Evolutionary conservation across 1,140 invertebrate species (phyloP).

Genomic region (Contarinia nasturtii): DNA sequence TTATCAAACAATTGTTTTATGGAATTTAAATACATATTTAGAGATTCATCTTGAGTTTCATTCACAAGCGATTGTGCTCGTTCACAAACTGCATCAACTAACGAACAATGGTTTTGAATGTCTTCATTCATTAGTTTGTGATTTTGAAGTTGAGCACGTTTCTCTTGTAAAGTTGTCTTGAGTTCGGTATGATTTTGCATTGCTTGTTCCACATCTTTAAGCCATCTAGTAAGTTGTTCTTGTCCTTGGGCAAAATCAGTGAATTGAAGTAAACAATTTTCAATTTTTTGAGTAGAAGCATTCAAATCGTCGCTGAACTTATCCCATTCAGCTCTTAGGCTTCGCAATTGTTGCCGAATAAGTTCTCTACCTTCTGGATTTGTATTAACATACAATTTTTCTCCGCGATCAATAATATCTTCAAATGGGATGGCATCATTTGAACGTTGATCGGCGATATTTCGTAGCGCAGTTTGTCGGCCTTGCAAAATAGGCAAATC

Average conservation of each 20-base stretch:
- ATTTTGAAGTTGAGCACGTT: conserved; percentile 81
- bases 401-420: conserved; percentile 67
- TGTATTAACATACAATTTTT: conserved; percentile 81
- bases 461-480: conserved; percentile 62
- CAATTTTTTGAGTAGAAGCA: conserved; percentile 55
- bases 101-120: conserved; percentile 74
- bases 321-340: conserved; percentile 71
- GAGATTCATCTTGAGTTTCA: conserved; percentile 68
- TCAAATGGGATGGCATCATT: conserved; percentile 70
- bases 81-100: conserved; percentile 79
- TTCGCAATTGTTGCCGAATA: conserved; percentile 71
- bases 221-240: conserved; percentile 83
- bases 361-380: conserved; percentile 84
- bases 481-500: conserved; percentile 70
- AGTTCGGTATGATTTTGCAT: conserved; percentile 83
- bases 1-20: conserved; percentile 78
- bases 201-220: conserved; percentile 74
- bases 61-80: conserved; percentile 78
- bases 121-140: conserved; percentile 91
- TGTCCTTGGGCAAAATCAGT: conserved; percentile 73
- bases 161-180: conserved; percentile 81
- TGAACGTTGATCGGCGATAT: conserved; percentile 59
- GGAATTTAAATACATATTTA: conserved; percentile 72
- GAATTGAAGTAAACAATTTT: conserved; percentile 75
- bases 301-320: conserved; percentile 67